Percentiles rank a stretch among this genome's conserved stretches.
phyloP scores from a whole-genome alignment of 2,113 vertebrate species.

The Collichthys lucidus region DNA sequence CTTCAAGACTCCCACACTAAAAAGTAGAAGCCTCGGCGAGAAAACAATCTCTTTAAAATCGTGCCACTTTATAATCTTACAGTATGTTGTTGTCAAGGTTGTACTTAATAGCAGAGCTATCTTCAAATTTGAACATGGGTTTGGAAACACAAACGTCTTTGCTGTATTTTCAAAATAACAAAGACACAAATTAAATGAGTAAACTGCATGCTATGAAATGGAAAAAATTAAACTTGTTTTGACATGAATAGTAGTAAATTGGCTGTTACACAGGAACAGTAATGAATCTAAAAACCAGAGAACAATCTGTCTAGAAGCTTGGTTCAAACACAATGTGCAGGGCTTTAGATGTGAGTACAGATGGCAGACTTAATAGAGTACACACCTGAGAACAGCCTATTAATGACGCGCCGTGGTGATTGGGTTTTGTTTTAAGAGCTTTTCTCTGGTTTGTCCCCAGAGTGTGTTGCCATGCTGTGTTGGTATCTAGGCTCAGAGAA shows the following conservation, averaged over 20 bases:
- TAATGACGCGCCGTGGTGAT: conserved; percentile 69
- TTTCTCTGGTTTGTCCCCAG: conserved; percentile 65
- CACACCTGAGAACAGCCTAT: conserved; percentile 71
- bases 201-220: not conserved
- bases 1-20: conserved; percentile 21
- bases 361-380: conserved; percentile 67
- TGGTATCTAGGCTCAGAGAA: conserved; percentile 65
- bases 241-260: not conserved
- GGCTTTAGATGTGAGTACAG: conserved; percentile 67
- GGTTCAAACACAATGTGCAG: conserved; percentile 21
- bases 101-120: not conserved
- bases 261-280: not conserved
- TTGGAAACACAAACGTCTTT: not conserved
- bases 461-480: conserved; percentile 57
- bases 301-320: conserved; percentile 19
- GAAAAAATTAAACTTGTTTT: not conserved
- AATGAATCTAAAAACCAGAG: not conserved
- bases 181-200: not conserved
- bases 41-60: conserved; percentile 10
- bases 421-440: conserved; percentile 74
- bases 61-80: not conserved
- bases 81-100: not conserved
- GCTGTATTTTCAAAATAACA: not conserved
- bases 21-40: not conserved
- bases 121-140: not conserved